These are phyloP conservation scores for Phylloscopus collybita DNA, from an alignment of 2,797 vertebrate species.

Conservation along the genomic window DNA sequence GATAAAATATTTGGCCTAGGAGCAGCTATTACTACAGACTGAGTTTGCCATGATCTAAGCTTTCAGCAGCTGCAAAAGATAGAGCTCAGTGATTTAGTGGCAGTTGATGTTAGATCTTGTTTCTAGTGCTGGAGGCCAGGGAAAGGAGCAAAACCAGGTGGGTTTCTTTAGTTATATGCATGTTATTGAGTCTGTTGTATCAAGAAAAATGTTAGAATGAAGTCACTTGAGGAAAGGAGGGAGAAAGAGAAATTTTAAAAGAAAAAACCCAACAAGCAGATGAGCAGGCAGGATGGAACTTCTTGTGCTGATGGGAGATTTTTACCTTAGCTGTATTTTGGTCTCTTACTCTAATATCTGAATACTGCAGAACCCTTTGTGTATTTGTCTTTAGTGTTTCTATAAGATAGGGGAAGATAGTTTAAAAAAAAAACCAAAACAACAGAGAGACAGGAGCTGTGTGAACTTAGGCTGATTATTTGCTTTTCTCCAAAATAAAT, in stretches of 20 bases:
- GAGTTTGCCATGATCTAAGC: neutral
- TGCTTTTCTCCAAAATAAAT: neutral
- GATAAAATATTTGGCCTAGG: neutral
- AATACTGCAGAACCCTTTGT: neutral
- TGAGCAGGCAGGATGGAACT: neutral
- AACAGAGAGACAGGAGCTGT: neutral
- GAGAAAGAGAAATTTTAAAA: neutral
- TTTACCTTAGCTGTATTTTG: neutral
- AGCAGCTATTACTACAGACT: neutral
- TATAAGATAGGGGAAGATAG: neutral
- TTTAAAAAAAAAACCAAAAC: accelerated
- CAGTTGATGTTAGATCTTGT: neutral
- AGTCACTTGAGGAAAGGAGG: neutral
- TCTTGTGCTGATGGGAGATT: neutral
- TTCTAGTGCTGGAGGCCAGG: neutral
- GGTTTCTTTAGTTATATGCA: neutral
- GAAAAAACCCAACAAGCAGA: neutral
- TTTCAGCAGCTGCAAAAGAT: neutral
- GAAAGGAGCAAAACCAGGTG: neutral
- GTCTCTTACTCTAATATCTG: neutral
- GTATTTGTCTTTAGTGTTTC: neutral
- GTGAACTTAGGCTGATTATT: neutral
- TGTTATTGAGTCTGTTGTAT: neutral
- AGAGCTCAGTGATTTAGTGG: neutral
- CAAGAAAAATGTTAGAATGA: neutral